These are phyloP conservation scores for Liodrosophila aerea DNA, from an alignment of 2,888 invertebrate species.

Conservation along the genomic window DNA sequence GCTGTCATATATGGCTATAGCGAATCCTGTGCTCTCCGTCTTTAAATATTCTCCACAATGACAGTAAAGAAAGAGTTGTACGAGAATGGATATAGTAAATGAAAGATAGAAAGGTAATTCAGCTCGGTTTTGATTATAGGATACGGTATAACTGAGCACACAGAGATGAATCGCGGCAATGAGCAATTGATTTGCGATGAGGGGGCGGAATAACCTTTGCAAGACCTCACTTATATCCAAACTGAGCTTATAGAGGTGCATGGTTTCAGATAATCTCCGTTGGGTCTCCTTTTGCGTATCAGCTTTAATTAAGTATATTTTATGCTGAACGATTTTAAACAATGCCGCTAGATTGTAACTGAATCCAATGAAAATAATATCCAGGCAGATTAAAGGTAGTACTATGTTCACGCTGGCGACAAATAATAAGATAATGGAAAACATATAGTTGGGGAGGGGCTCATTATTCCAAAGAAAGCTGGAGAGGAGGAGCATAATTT, in stretches of 20 bases:
- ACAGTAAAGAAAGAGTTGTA: slow-evolving; percentile 53
- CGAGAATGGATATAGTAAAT: slow-evolving; percentile 37
- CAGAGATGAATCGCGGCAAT: slow-evolving; percentile 54
- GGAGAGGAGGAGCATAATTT: background rate
- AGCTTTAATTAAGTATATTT: slow-evolving; percentile 17
- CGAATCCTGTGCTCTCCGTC: slow-evolving; percentile 40
- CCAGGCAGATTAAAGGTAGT: slow-evolving; percentile 33
- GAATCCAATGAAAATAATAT: slow-evolving; percentile 43
- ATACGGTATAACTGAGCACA: slow-evolving; percentile 46
- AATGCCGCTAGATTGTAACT: slow-evolving; percentile 53
- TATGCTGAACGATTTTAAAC: slow-evolving; percentile 46
- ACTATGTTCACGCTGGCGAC: slow-evolving; percentile 34
- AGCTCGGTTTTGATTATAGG: slow-evolving; percentile 29
- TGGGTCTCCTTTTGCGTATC: too few species aligned
- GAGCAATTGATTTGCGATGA: slow-evolving; percentile 48
- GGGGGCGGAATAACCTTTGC: slow-evolving; percentile 33
- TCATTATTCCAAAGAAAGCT: slow-evolving; percentile 52
- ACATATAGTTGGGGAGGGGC: slow-evolving; percentile 44
- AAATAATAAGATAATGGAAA: slow-evolving; percentile 20
- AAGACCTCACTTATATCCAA: slow-evolving; percentile 39
- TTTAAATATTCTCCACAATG: slow-evolving; percentile 53
- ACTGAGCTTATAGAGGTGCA: slow-evolving; percentile 38
- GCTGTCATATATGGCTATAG: slow-evolving; percentile 50
- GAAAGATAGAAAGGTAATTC: slow-evolving; percentile 40
- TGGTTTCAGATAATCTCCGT: slow-evolving; percentile 1